Evolutionary conservation across 23 tunicate species (phyloP).

Genomic region (Pegea sp.): DNA sequence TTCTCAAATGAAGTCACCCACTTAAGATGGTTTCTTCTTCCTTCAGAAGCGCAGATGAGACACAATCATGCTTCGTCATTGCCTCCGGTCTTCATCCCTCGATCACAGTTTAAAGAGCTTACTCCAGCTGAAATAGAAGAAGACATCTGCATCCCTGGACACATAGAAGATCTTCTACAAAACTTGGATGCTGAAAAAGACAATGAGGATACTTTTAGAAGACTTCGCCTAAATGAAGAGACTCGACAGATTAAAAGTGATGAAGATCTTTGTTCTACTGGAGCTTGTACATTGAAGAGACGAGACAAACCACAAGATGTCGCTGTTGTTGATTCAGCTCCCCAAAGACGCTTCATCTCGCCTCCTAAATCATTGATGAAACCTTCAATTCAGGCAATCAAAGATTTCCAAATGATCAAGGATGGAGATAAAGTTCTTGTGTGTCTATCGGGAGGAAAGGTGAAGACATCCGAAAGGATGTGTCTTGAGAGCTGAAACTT

Average conservation of each 20-base stretch:
- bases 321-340: too few species aligned
- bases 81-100: neutral
- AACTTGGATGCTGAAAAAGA: too few species aligned
- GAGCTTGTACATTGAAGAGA: neutral
- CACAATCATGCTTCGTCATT: neutral
- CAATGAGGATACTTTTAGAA: neutral
- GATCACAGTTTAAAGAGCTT: constrained; percentile 9
- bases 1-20: constrained; percentile 16
- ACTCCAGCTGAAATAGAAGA: constrained; percentile 11
- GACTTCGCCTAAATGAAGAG: too few species aligned
- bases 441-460: constrained; percentile 97
- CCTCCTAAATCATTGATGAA: constrained; percentile 61
- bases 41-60: constrained; percentile 61
- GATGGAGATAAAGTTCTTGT: constrained; percentile 77
- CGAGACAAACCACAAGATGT: too few species aligned
- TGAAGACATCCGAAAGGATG: too few species aligned
- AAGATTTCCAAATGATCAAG: constrained; percentile 70
- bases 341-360: constrained; percentile 9
- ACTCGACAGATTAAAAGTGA: neutral
- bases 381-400: constrained; percentile 57
- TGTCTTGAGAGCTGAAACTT: too few species aligned
- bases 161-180: too few species aligned
- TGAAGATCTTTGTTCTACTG: neutral
- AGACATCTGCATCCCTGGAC: constrained; percentile 2
- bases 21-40: constrained; percentile 84